A percentile compares a stretch with the other conserved stretches of the same genome.
phyloP scores from a whole-genome alignment of 1,140 invertebrate genomes.

The Stegodyphus mimosarum region DNA sequence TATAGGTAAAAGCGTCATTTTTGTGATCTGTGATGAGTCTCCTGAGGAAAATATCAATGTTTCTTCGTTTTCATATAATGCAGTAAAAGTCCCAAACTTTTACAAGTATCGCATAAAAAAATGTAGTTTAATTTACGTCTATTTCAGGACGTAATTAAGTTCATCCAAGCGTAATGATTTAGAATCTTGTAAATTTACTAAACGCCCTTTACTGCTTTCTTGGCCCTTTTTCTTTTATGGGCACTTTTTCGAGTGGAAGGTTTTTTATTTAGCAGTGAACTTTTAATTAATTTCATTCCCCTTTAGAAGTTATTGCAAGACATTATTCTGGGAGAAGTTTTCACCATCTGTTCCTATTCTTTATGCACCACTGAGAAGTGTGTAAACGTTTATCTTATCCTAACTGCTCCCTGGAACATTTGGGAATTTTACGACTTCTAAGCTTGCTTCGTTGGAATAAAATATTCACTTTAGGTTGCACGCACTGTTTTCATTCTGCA shows the following conservation, averaged over 20 bases:
- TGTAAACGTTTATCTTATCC: background rate
- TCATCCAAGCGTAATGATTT: conserved; percentile 20
- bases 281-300: conserved; percentile 33
- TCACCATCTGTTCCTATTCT: no score
- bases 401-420: background rate
- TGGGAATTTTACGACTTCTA: background rate
- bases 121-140: conserved; percentile 19
- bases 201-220: conserved; percentile 10
- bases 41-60: no score
- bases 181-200: conserved; percentile 26
- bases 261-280: conserved; percentile 38
- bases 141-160: conserved; percentile 17
- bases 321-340: no score
- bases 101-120: no score
- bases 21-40: no score
- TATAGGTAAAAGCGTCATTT: no score
- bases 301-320: background rate
- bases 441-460: background rate
- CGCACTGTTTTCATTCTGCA: no score
- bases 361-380: background rate
- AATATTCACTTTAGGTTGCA: no score
- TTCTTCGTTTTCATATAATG: no score
- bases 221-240: background rate
- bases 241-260: background rate
- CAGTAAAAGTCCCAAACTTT: no score